Base-by-base conservation (phyloP, 1,140 invertebrate genomes). In the Wiebesia pumilae region DNA sequence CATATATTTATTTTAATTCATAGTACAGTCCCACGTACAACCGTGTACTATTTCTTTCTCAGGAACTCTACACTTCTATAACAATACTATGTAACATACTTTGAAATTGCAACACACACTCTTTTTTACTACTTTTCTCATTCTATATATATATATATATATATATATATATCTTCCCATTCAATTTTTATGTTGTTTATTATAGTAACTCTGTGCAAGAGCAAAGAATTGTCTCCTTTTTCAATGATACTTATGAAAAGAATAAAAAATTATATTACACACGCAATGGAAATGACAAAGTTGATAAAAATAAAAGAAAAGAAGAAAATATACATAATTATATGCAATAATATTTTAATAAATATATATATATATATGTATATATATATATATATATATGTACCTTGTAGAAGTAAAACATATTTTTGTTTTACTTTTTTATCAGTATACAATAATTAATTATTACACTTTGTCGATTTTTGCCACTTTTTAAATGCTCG, bases 401-500 rank as follows among this genome's bases (percentile, higher is more conserved):
- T 82, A 79, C 43, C 81, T 40, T 33, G 43, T 33, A 27, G 83
- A 71, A 79, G 71, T 78, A 54, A 83, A 80, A 87, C 51, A 47
- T n/a, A 43, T 54, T 14, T 84, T 51, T 69, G n/a, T 58, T 62
- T 71, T 62, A 51, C 33, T 75, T 10, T 75, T 40, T 71, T 19
- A 62, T 85, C 51, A 43, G 33, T 62, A 58, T 80, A 69, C 62
- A 79, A 77, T 79, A 35, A 47, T 65, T 33, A 47, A 65, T 80
- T 85, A 85, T 69, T 80, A 79, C 62, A 85, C 62, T 85, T 79
- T 51, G 30, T 69, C 47, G 14, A 65, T 58, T 54, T 80, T 79
- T 69, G 30, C 58, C 83, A 79, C 67, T 82, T 78, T 87, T 83
- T 83, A 79, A 87, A 87, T 87, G 85, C 85, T 82, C 71, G 77